A percentile compares a stretch with the other conserved stretches of the same genome.
Evolutionary conservation across 2,113 vertebrate genomes (phyloP).

Genomic region (Leucoraja erinaceus): DNA sequence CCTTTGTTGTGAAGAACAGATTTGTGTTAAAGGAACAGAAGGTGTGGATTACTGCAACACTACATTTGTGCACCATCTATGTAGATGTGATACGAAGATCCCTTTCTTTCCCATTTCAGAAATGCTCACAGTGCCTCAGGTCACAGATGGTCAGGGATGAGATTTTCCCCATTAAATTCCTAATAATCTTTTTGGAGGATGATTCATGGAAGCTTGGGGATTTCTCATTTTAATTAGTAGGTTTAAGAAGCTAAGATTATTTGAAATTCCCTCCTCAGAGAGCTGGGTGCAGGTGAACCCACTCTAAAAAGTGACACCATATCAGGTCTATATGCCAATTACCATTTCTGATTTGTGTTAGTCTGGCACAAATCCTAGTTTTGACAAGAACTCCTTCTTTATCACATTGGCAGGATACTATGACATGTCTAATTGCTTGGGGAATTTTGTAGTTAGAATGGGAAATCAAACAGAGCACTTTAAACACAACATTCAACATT

Average conservation of each 20-base stretch:
- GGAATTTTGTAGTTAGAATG: constrained; percentile 6
- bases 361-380: constrained; percentile 74
- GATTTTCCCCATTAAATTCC: constrained; percentile 99
- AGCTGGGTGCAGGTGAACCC: constrained; percentile 81
- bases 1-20: not conserved
- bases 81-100: constrained; percentile 55
- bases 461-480: constrained; percentile 24
- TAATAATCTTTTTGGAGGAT: constrained; percentile 96
- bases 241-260: constrained; percentile 95
- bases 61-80: constrained; percentile 65
- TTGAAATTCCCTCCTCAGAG: constrained; percentile 79
- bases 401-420: constrained; percentile 22
- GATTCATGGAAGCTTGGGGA: constrained; percentile 89
- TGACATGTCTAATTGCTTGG: constrained; percentile 34
- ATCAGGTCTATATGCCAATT: constrained; percentile 78
- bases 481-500: not conserved
- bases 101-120: constrained; percentile 75
- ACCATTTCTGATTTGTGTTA: constrained; percentile 86
- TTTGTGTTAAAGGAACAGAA: constrained; percentile 16
- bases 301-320: constrained; percentile 75
- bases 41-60: constrained; percentile 54
- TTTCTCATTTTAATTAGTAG: constrained; percentile 99
- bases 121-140: constrained; percentile 83
- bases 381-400: constrained; percentile 52
- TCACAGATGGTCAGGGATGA: constrained; percentile 96